These are phyloP conservation scores for Cyrtodaria siliqua DNA, from an alignment of 2,888 invertebrate genomes.

Conservation along the genomic window DNA sequence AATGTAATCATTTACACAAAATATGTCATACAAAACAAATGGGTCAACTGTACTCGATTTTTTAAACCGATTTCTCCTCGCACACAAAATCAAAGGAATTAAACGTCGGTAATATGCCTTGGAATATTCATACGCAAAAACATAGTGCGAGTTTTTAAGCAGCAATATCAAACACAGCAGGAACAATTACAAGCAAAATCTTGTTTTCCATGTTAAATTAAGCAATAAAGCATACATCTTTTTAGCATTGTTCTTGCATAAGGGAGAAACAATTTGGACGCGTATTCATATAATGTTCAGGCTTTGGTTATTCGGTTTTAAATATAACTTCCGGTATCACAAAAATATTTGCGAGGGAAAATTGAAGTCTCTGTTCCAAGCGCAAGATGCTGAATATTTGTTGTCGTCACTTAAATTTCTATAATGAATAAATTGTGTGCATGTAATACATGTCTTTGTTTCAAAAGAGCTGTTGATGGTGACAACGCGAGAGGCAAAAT, in stretches of 20 bases:
- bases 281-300: background rate
- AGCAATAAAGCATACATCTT: too few species aligned
- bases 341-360: background rate
- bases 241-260: background rate
- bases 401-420: too few species aligned
- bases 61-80: background rate
- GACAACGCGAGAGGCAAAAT: too few species aligned
- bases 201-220: too few species aligned
- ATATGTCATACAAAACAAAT: too few species aligned
- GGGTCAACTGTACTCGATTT: background rate
- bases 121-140: conserved; percentile 19
- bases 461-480: too few species aligned
- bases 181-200: too few species aligned
- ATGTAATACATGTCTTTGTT: too few species aligned
- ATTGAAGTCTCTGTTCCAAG: conserved; percentile 3
- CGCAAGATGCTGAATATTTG: too few species aligned
- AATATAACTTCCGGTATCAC: conserved; percentile 1
- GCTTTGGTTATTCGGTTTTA: background rate
- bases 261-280: background rate
- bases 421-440: too few species aligned
- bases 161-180: background rate
- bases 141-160: conserved; percentile 1
- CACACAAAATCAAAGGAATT: background rate
- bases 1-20: too few species aligned
- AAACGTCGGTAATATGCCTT: conserved; percentile 14